These are phyloP conservation scores for Copsychus sechellarum DNA, from an alignment of 2,113 vertebrate genomes.

Conservation along the genomic window DNA sequence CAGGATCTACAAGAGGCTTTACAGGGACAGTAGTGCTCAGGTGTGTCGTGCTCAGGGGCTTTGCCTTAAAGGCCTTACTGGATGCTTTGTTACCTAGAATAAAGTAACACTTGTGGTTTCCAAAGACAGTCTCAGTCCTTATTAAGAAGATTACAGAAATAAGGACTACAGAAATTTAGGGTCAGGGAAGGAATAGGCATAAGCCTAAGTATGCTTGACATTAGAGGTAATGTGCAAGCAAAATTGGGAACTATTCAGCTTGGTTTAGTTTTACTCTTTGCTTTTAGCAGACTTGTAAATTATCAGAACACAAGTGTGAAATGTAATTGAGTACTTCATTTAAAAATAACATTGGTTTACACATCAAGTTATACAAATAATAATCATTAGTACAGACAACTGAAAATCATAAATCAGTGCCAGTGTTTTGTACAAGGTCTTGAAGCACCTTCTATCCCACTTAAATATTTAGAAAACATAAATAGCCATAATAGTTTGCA, in stretches of 20 bases:
- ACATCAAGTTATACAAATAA: background rate
- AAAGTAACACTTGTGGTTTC: background rate
- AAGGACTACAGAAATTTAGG: background rate
- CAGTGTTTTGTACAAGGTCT: background rate
- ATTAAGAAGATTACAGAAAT: background rate
- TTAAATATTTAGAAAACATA: background rate
- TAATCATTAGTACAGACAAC: background rate
- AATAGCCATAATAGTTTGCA: background rate
- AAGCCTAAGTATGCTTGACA: background rate
- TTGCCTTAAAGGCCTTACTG: background rate
- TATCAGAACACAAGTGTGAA: background rate
- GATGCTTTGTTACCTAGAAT: background rate
- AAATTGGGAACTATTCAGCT: background rate
- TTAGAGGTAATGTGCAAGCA: background rate
- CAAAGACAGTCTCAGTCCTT: background rate
- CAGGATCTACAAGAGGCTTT: slow-evolving; percentile 92
- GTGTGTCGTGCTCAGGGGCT: slow-evolving; percentile 64
- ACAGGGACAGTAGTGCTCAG: slow-evolving; percentile 90
- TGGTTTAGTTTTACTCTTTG: background rate
- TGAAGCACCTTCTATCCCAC: background rate
- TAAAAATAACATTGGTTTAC: background rate
- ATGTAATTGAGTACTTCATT: background rate
- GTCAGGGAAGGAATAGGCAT: background rate
- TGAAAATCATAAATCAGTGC: background rate
- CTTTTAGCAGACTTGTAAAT: background rate